phyloP scores from a whole-genome alignment of 2,888 invertebrate genomes.

The Hoplodrina ambigua region DNA sequence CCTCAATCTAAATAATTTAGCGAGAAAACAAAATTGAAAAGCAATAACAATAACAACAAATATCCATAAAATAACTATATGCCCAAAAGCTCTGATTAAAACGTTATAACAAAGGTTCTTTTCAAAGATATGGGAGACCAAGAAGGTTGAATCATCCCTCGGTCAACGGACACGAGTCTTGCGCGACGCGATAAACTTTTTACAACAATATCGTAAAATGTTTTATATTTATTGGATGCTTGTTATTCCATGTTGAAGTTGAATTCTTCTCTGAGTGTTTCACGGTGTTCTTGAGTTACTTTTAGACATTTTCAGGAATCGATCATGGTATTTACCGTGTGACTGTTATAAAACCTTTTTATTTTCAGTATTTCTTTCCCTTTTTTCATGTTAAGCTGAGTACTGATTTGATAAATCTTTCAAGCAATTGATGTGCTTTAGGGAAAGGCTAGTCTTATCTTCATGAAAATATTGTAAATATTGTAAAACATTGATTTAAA shows the following conservation, averaged over 20 bases:
- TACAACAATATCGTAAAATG: constrained; percentile 58
- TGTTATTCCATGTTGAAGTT: constrained; percentile 29
- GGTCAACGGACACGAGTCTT: constrained; percentile 48
- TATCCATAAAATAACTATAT: too few relatives aligned
- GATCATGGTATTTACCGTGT: not conserved
- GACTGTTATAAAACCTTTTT: not conserved
- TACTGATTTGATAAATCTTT: too few relatives aligned
- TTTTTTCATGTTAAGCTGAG: too few relatives aligned
- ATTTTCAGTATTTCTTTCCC: too few relatives aligned
- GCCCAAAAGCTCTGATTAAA: constrained; percentile 27
- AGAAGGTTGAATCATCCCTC: constrained; percentile 19
- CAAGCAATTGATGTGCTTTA: too few relatives aligned
- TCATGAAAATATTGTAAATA: too few relatives aligned
- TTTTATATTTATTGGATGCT: constrained; percentile 41
- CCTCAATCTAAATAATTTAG: too few relatives aligned
- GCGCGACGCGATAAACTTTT: constrained; percentile 54
- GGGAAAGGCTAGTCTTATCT: too few relatives aligned
- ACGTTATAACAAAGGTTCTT: constrained; percentile 18
- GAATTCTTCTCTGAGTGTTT: not conserved
- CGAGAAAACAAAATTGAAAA: too few relatives aligned
- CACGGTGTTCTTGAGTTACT: not conserved
- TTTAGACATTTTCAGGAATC: not conserved
- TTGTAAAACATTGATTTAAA: too few relatives aligned
- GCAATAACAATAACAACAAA: too few relatives aligned
- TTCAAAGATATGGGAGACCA: constrained; percentile 19